Evolutionary conservation across 2,113 vertebrate genomes (phyloP), one percentile per base, ranked within the genome.

Genomic region (Glaucidium brasilianum): DNA sequence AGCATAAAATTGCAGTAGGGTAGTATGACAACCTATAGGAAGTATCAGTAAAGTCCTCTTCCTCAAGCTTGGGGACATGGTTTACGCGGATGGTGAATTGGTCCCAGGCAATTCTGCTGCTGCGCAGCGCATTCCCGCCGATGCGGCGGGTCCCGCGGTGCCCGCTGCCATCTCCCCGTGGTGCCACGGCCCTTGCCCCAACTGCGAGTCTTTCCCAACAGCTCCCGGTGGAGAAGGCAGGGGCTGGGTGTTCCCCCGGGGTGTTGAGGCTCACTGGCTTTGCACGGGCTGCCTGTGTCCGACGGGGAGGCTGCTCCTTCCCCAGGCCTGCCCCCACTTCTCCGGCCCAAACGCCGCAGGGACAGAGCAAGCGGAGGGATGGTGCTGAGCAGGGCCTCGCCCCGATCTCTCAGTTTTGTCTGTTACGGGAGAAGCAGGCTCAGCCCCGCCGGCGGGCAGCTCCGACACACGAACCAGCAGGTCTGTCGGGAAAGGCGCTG

Each of bases 261-360:
- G 11, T 56, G 59, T 11, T 32, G 63, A 37, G 47, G 58, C 63
- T 80, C 58, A 5, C 37, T 5, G 63, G 2, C 7, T 69, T 37
- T 34, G n/a, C 12, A 32, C 21, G 3, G 64, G 32, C 49, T 66
- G 55, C 45, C 49, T 6, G 32, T 13, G 32, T 25, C 16, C 11
- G 12, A 12, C 62, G 14, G 41, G 30, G 58, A 60, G 19, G 32
- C 26, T 15, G 26, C n/a, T 83, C 39, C 66, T 43, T 58, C 13
- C 59, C 43, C 20, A 10, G 12, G 29, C n/a, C 30, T 6, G 39
- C 7, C 27, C 53, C 18, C 15, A 2, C 34, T 52, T 10, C 52
- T 18, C 3, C 21, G 49, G 12, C 39, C 22, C 49, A 2, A 9
- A 9, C 1, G 18, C 21, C 8, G 0, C 22, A 4, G 50, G 0